These are phyloP conservation scores for Nysson spinosus DNA, from an alignment of 2,888 invertebrate genomes.

Conservation along the genomic window DNA sequence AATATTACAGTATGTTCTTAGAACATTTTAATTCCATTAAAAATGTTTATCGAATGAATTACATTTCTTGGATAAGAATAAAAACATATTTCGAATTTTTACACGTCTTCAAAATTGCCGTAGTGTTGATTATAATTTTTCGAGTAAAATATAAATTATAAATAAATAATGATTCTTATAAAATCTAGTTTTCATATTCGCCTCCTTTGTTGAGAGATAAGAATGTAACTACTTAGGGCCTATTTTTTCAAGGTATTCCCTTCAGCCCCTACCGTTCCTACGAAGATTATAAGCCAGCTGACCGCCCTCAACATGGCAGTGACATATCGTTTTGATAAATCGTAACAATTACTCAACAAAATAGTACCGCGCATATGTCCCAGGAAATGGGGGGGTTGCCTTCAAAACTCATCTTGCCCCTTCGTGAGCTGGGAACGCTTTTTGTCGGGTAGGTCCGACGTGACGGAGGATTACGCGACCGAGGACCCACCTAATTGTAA, in stretches of 20 bases:
- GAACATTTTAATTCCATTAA: too few species aligned
- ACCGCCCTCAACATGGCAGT: conserved; percentile 51
- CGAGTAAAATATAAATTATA: too few species aligned
- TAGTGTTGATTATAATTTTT: too few species aligned
- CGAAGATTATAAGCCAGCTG: conserved; percentile 58
- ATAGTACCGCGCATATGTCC: conserved; percentile 62
- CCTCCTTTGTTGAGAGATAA: conserved; percentile 4
- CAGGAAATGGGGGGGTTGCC: conserved; percentile 50
- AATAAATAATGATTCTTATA: too few species aligned
- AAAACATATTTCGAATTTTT: too few species aligned
- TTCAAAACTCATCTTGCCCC: conserved; percentile 42
- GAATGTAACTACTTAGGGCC: background rate
- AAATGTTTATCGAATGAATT: too few species aligned
- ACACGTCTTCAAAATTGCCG: too few species aligned
- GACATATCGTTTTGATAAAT: conserved; percentile 72
- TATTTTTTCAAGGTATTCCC: conserved; percentile 1
- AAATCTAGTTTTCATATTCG: too few species aligned
- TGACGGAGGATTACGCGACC: conserved; percentile 53
- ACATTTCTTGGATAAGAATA: too few species aligned
- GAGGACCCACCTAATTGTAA: conserved; percentile 55
- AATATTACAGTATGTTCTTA: too few species aligned
- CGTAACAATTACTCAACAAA: conserved; percentile 68
- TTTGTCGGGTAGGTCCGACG: conserved; percentile 53
- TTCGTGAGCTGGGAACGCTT: conserved; percentile 56
- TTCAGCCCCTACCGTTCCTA: conserved; percentile 34